phyloP scores from a whole-genome alignment of 1,140 invertebrate species.

The Diorhabda carinulata region DNA sequence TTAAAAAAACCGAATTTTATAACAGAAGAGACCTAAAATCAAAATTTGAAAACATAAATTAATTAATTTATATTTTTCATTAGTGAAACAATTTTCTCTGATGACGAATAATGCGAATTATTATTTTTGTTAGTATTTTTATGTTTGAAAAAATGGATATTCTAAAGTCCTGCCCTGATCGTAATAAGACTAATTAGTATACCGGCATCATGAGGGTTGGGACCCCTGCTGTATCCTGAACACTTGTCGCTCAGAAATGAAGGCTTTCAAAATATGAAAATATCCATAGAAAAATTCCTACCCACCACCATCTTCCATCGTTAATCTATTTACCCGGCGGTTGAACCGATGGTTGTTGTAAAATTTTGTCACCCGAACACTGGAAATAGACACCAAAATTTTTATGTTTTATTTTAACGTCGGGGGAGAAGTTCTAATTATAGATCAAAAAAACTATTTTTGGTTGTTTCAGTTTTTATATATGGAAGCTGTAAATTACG shows the following conservation, averaged over 20 bases:
- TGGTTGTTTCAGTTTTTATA: no score
- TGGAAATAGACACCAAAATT: background rate
- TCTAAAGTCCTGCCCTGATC: background rate
- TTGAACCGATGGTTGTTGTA: background rate
- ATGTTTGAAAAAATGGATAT: no score
- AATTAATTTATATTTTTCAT: no score
- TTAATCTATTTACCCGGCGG: background rate
- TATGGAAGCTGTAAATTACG: no score
- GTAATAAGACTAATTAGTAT: conserved; percentile 13
- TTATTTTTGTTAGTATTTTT: no score
- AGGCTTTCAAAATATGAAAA: conserved; percentile 1
- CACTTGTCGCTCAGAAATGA: conserved; percentile 10
- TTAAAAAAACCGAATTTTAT: no score
- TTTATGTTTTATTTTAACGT: conserved; percentile 3
- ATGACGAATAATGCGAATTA: no score
- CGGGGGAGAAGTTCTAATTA: background rate
- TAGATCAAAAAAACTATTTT: no score
- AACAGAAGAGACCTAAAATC: no score
- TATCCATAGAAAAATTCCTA: background rate
- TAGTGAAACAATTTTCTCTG: no score
- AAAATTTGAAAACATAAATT: no score
- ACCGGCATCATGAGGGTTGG: conserved; percentile 1
- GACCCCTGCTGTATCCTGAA: conserved; percentile 1
- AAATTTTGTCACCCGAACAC: no score
- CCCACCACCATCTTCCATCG: background rate